Base-by-base conservation (phyloP, 2,797 vertebrate species). In the Propithecus deckenii region DNA sequence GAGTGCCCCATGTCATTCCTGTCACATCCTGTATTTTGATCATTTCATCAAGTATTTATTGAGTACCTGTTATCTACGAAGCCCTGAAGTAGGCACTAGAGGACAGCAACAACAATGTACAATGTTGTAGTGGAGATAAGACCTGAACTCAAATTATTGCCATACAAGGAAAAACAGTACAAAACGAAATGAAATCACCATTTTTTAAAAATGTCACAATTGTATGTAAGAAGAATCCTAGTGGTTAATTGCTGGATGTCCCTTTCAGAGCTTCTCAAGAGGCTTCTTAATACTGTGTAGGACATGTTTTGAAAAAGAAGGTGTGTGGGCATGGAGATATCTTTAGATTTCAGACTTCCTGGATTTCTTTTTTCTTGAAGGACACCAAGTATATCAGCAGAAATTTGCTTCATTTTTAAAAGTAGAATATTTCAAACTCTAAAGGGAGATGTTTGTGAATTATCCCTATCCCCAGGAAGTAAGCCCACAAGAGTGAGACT, bases 261-360 rank as follows among this genome's bases (percentile, higher is more conserved):
- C 30, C 48, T 65, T 75, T 74, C 43, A 18, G 52, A 28, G 4
- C 43, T 22, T 79, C n/a, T 84, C 48, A 90, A 80, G 30, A 48
- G 38, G 17, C 65, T 79, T 92, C 35, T 52, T 92, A 67, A 79
- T 50, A 80, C 85, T 52, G 6, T 67, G 1, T 23, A 63, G 50
- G 79, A 50, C 0, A 7, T 25, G 28, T 41, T 85, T 65, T 78
- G 18, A 48, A 91, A 78, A 89, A 71, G 28, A 81, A 48, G 17
- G 18, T 35, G 0, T 59, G n/a, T 18, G 52, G 32, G 15, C 6
- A 32, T 67, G 50, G 61, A 90, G 38, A 69, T 41, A 5, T 18
- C 25, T 84, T 89, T 83, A 71, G 25, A 63, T 65, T 92, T 96
- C 38, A 95, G 78, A 83, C 4, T 96, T 85, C 35, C 13, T 59